Percentiles rank a stretch among this genome's conserved stretches.
phyloP scores from a whole-genome alignment of 2,888 invertebrate species.

The Cataglyphis livida region DNA sequence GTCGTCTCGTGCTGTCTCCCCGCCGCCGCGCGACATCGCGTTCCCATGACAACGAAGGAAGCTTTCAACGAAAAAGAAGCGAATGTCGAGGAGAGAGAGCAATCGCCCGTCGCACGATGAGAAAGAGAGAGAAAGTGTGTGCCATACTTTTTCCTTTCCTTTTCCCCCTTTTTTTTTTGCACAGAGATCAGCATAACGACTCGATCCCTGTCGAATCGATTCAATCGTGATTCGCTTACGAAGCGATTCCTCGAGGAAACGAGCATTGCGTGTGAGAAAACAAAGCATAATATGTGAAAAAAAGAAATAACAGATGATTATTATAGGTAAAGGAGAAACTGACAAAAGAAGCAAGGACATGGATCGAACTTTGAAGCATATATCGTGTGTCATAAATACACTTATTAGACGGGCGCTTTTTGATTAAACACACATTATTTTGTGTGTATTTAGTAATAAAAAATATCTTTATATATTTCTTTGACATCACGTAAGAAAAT shows the following conservation, averaged over 20 bases:
- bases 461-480: neutral
- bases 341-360: neutral
- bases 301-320: neutral
- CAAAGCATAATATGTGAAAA: neutral
- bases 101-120: neutral
- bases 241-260: conserved; percentile 2
- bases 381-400: neutral
- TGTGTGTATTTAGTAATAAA: neutral
- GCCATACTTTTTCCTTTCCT: neutral
- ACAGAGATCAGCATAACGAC: conserved; percentile 22
- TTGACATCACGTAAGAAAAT: neutral
- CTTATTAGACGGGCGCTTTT: neutral
- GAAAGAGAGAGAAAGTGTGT: neutral
- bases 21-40: conserved; percentile 46
- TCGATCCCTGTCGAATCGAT: conserved; percentile 21
- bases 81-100: neutral
- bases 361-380: neutral
- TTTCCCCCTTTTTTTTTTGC: neutral
- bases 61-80: conserved; percentile 58
- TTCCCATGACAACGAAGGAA: conserved; percentile 68
- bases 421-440: neutral
- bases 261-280: neutral
- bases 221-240: conserved; percentile 1
- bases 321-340: neutral
- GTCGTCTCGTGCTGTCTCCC: conserved; percentile 60